These are phyloP conservation scores for Mythimna impura DNA, from an alignment of 2,888 invertebrate genomes.

Conservation along the genomic window DNA sequence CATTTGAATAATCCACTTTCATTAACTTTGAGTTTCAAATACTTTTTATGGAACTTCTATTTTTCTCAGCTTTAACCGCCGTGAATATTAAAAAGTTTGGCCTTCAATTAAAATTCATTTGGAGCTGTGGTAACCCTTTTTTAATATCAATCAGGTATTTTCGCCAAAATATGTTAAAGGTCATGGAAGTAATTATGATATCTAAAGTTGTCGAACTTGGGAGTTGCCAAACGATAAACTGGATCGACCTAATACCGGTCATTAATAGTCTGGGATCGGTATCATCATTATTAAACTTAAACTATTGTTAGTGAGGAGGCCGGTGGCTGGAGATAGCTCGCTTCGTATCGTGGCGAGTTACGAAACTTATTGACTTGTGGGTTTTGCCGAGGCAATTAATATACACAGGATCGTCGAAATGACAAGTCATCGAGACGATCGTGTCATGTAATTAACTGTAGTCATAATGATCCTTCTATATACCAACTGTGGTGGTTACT, in stretches of 20 bases:
- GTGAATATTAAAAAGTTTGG: constrained; percentile 11
- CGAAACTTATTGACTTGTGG: constrained; percentile 9
- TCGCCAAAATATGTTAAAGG: constrained; percentile 17
- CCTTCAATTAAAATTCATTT: constrained; percentile 16
- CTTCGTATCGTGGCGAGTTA: constrained; percentile 4
- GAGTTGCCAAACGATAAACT: constrained; percentile 40
- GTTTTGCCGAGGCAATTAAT: not conserved
- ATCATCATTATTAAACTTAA: constrained; percentile 31
- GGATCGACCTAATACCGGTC: constrained; percentile 35
- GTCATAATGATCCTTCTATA: not conserved
- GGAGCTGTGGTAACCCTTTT: constrained; percentile 5
- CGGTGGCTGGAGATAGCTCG: not conserved
- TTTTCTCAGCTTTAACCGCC: not conserved
- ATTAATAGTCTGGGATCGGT: constrained; percentile 36
- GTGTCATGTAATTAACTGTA: not conserved
- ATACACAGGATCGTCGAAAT: not conserved
- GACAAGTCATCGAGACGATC: not conserved
- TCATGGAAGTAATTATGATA: constrained; percentile 35
- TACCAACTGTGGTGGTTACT: not conserved
- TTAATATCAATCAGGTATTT: constrained; percentile 25
- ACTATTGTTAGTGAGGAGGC: constrained; percentile 30
- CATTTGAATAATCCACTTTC: constrained; percentile 13
- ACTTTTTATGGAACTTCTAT: not conserved
- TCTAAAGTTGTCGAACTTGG: constrained; percentile 34
- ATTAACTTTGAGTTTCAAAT: not conserved